Evolutionary conservation across 1,140 invertebrate genomes (phyloP).

Genomic region (Anoplolepis gracilipes): DNA sequence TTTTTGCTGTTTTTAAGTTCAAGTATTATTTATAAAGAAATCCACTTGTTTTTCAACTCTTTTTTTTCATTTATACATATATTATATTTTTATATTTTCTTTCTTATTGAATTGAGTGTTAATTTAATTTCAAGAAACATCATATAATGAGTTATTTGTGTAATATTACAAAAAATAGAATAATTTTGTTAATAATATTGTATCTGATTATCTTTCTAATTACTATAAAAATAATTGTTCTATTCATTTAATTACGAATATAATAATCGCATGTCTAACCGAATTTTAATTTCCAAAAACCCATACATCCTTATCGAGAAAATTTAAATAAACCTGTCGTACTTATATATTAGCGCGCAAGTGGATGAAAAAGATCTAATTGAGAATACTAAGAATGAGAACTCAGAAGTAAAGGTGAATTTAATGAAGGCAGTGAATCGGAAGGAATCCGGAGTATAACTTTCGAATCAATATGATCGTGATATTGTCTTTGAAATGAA

Average conservation of each 20-base stretch:
- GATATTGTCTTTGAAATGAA: constrained; percentile 67
- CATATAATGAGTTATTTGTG: background rate
- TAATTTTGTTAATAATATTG: background rate
- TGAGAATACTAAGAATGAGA: constrained; percentile 50
- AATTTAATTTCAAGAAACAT: background rate
- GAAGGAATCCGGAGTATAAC: constrained; percentile 61
- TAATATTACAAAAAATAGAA: background rate
- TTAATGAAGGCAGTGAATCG: constrained; percentile 61
- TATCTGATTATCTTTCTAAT: background rate
- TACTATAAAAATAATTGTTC: background rate
- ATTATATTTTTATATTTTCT: no score
- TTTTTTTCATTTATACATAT: no score
- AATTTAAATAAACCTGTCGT: constrained; percentile 16
- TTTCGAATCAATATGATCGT: constrained; percentile 62
- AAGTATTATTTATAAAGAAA: no score
- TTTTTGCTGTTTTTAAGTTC: no score
- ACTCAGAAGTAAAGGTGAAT: constrained; percentile 48
- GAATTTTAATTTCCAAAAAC: background rate
- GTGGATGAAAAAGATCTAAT: constrained; percentile 49
- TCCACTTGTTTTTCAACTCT: no score
- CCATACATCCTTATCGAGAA: background rate
- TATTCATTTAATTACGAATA: background rate
- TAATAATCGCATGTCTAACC: background rate
- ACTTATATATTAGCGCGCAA: background rate
- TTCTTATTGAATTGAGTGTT: background rate